Conservation (phyloP, 2,113 vertebrate species). For the Craseonycteris thonglongyai region DNA sequence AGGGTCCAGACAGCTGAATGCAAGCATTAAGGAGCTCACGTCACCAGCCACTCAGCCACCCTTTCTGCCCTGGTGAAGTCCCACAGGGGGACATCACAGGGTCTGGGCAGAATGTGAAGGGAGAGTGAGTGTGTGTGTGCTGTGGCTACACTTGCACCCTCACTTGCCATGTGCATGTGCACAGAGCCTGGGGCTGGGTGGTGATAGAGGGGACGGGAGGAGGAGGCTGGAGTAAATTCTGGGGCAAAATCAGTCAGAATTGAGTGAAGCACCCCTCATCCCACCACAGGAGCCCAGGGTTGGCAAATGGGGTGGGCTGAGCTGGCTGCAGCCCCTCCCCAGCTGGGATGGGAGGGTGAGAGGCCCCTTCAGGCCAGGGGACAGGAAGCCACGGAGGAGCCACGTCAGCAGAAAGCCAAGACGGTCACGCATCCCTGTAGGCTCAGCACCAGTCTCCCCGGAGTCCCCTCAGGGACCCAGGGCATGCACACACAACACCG, state of each 20-base stretch:
- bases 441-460: fast-evolving
- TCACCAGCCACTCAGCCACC: not conserved
- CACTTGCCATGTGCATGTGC: not conserved
- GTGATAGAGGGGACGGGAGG: not conserved
- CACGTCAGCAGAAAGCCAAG: not conserved
- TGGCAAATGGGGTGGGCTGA: fast-evolving
- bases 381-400: not conserved
- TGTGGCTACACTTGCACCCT: not conserved
- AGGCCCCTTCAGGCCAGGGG: not conserved
- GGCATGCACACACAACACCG: fast-evolving
- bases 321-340: not conserved
- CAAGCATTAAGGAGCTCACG: not conserved
- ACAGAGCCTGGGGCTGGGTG: not conserved
- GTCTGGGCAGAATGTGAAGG: not conserved
- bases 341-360: not conserved
- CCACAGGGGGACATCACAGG: not conserved
- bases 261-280: fast-evolving
- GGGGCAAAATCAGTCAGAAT: not conserved
- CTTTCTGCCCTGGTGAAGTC: not conserved
- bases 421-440: not conserved
- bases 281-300: too few species aligned
- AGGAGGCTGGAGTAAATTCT: not conserved
- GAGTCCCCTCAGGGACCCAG: not conserved
- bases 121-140: not conserved
- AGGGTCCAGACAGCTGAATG: not conserved